Percentiles rank a stretch among this genome's conserved stretches.
phyloP scores from a whole-genome alignment of 2,888 invertebrate genomes.

The Muschampia plurimacula region DNA sequence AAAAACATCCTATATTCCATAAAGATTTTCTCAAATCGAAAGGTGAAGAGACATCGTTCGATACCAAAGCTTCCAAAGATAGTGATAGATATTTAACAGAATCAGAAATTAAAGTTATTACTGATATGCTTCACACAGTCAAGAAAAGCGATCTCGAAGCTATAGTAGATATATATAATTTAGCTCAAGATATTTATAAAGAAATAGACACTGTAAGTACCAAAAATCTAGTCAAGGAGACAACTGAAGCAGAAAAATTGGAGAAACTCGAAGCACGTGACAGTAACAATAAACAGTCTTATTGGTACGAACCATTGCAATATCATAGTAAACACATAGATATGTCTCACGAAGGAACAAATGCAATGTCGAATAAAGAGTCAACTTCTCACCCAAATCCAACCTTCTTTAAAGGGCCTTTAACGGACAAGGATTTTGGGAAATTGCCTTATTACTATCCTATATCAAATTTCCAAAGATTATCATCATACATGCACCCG shows the following conservation, averaged over 20 bases:
- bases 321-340: constrained; percentile 49
- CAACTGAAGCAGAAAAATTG: constrained; percentile 32
- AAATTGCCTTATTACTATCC: constrained; percentile 67
- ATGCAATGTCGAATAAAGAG: constrained; percentile 42
- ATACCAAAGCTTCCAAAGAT: constrained; percentile 33
- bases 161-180: constrained; percentile 73
- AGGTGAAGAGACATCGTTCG: constrained; percentile 31
- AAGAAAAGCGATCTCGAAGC: constrained; percentile 78
- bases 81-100: constrained; percentile 69
- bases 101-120: constrained; percentile 67
- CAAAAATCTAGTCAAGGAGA: constrained; percentile 50
- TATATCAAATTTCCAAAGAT: constrained; percentile 60
- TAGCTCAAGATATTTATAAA: constrained; percentile 76
- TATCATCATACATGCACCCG: constrained; percentile 59
- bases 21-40: constrained; percentile 41
- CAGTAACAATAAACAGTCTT: constrained; percentile 49
- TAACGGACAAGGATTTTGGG: constrained; percentile 53
- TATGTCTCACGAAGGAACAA: constrained; percentile 49
- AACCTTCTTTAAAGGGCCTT: constrained; percentile 53
- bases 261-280: constrained; percentile 19
- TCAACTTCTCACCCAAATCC: constrained; percentile 32
- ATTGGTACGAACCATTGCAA: constrained; percentile 63
- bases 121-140: constrained; percentile 65
- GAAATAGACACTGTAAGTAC: constrained; percentile 61
- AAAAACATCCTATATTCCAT: constrained; percentile 38